Evolutionary conservation across 2,888 invertebrate genomes (phyloP), one percentile per base, ranked within the genome.

Genomic region (Tricholauxania praeusta): DNA sequence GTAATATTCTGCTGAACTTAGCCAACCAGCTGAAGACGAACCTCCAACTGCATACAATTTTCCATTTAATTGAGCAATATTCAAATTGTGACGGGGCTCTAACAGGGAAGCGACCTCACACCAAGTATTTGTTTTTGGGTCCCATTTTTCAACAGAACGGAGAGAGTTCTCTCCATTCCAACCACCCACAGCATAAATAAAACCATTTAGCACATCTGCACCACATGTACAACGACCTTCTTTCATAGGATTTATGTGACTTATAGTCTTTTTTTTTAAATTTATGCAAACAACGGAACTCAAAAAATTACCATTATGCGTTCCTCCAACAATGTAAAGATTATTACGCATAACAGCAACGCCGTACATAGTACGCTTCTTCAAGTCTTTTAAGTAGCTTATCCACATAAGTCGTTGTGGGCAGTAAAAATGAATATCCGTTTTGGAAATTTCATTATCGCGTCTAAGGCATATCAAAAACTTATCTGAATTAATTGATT

Each of bases 161-260:
- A 97, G 96, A 87, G 22, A 22, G 3, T 22, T 22, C 22, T 87
- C 87, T 63, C 85, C 97, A 86, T 97, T 97, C 84, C 97, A 97
- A 0, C 97, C 97, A 2, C 97, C 97, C 4, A 97, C 96, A 0
- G 97, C 97, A 88, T 98, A 98, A 73, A 98, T 89, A 0, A 96
- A 96, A 0, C 90, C 90, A 71, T 92, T 90, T 63, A 96, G 89
- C 51, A 94, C 92, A 3, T 94, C 93, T 39, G 94, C 94, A 14
- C 93, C 93, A 74, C 94, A 87, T 0, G 94, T 94, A 84, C 94
- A 94, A 3, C 97, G 90, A 83, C 96, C 96, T 12, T 96, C 96
- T 81, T 93, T 94, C 96, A 98, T 96, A 76, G 97, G 85, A 22
- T 22, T 22, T 22, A 22, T 22, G 1, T 91, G 90, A 70, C 91